A percentile compares a stretch with the other conserved stretches of the same genome.
Evolutionary conservation across 2,113 vertebrate genomes (phyloP).

Genomic region (Gymnarchus niloticus): DNA sequence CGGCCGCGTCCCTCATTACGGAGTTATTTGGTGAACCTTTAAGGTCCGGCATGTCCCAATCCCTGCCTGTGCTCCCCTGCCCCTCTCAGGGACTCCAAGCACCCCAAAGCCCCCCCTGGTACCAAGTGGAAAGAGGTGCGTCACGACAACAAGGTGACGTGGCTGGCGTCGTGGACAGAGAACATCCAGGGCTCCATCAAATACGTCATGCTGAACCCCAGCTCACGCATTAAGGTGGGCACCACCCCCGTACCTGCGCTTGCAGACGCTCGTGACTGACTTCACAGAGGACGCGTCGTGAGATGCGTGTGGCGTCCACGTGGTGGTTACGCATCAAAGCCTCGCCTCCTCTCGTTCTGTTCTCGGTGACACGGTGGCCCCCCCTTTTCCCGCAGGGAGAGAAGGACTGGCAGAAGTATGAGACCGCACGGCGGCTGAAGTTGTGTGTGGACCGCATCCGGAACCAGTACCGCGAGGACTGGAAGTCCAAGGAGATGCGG

Average conservation of each 20-base stretch:
- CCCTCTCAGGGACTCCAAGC: conserved; percentile 74
- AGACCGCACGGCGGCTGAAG: conserved; percentile 86
- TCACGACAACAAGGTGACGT: conserved; percentile 96
- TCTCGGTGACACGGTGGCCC: too few species aligned
- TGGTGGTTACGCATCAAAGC: too few species aligned
- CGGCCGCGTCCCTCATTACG: not conserved
- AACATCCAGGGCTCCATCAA: conserved; percentile 98
- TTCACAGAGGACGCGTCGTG: too few species aligned
- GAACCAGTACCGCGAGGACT: conserved; percentile 87
- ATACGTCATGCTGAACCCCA: conserved; percentile 97
- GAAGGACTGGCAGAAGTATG: conserved; percentile 98
- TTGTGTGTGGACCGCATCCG: conserved; percentile 88
- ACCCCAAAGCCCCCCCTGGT: conserved; percentile 80
- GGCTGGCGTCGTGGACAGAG: conserved; percentile 96
- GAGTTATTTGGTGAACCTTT: not conserved
- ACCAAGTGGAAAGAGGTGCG: conserved; percentile 95
- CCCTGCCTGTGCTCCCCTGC: not conserved
- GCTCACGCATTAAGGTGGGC: conserved; percentile 92
- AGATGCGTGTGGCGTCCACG: too few species aligned
- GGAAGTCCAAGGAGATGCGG: conserved; percentile 98
- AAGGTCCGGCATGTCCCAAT: too few species aligned
- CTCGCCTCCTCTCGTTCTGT: too few species aligned
- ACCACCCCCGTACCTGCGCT: too few species aligned
- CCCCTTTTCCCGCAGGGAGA: conserved; percentile 69
- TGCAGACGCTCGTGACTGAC: too few species aligned